Conservation (phyloP, 1,140 invertebrate genomes). For the Atta texana region DNA sequence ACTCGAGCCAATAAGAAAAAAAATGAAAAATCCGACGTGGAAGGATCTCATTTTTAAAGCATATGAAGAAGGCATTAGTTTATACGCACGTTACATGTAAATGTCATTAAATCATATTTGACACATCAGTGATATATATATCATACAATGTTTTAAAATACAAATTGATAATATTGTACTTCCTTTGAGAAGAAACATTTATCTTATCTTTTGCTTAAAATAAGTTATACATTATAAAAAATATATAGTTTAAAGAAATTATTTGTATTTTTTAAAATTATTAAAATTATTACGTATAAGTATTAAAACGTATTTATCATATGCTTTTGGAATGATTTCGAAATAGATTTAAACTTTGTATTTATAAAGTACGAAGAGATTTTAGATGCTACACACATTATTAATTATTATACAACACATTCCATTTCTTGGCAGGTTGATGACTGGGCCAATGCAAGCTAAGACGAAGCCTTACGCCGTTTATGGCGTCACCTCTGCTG, state of each 20-base stretch:
- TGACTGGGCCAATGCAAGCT: slow-evolving; percentile 78
- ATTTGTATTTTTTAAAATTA: background rate
- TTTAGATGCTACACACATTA: background rate
- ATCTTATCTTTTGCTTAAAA: background rate
- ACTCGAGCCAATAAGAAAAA: slow-evolving; percentile 88
- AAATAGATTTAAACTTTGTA: background rate
- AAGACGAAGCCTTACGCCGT: slow-evolving; percentile 67
- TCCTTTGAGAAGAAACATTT: background rate
- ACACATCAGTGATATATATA: background rate
- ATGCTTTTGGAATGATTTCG: background rate
- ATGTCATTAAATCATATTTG: background rate
- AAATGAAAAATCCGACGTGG: slow-evolving; percentile 89
- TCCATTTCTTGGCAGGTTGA: slow-evolving; percentile 42
- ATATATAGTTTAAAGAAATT: background rate
- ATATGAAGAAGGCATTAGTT: slow-evolving; percentile 87
- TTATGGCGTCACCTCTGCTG: slow-evolving; percentile 88
- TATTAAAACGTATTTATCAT: background rate
- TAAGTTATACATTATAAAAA: background rate
- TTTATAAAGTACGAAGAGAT: background rate
- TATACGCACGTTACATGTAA: slow-evolving; percentile 89
- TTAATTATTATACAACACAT: slow-evolving; percentile 1
- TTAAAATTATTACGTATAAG: too few relatives aligned
- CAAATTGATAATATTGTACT: background rate
- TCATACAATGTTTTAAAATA: background rate
- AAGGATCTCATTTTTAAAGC: slow-evolving; percentile 88